These are phyloP conservation scores for Andrena fulva DNA, from an alignment of 2,888 invertebrate genomes.

Conservation along the genomic window DNA sequence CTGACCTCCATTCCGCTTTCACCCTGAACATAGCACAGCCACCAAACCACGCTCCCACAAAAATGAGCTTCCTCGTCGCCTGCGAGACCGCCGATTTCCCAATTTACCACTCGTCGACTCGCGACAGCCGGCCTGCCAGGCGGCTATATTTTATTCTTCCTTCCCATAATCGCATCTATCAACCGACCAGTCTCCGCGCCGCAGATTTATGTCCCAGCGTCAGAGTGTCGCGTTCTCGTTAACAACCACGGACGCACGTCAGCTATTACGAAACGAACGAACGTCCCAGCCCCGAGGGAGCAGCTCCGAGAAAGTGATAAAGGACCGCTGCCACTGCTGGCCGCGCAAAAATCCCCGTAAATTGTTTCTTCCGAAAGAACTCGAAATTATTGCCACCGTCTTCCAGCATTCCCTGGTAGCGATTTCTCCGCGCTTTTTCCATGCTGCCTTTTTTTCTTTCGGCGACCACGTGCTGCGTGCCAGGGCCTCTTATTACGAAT, in stretches of 20 bases:
- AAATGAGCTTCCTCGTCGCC: too few relatives aligned
- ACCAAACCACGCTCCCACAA: too few relatives aligned
- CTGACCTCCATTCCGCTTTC: too few relatives aligned
- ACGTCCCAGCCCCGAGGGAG: constrained; percentile 24
- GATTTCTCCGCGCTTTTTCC: constrained; percentile 40
- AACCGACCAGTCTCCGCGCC: background rate
- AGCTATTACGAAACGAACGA: constrained; percentile 25
- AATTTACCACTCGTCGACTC: constrained; percentile 26
- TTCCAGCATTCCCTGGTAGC: constrained; percentile 41
- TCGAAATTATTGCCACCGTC: constrained; percentile 47
- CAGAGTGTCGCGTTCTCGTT: constrained; percentile 47
- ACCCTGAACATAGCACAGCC: too few relatives aligned
- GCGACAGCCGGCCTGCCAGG: background rate
- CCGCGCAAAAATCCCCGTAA: constrained; percentile 52
- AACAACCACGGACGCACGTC: constrained; percentile 14
- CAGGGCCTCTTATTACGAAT: constrained; percentile 34
- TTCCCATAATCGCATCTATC: constrained; percentile 31
- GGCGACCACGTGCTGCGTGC: constrained; percentile 35
- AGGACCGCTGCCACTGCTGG: constrained; percentile 36
- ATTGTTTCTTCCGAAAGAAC: constrained; percentile 50
- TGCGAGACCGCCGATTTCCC: constrained; percentile 12
- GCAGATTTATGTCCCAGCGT: constrained; percentile 27
- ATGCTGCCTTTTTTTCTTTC: background rate
- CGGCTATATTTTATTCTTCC: constrained; percentile 2
- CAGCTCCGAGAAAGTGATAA: constrained; percentile 51